Evolutionary conservation across 2,113 vertebrate species (phyloP), one percentile per base, ranked within the genome.

Genomic region (Larimichthys crocea): DNA sequence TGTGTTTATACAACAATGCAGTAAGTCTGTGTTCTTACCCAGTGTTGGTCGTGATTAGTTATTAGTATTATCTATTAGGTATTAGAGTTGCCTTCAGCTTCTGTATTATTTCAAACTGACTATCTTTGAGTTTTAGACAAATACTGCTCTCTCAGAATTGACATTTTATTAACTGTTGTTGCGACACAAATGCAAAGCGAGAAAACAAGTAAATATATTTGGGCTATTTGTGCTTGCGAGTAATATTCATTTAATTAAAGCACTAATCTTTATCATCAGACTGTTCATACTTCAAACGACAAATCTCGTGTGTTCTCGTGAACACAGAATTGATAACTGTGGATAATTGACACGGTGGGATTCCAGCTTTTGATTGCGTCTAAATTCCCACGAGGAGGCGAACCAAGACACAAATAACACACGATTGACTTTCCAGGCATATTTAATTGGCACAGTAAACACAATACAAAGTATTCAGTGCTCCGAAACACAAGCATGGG

Each of bases 371-470:
- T 20, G 1, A 46, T 31, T 55, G 26, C 5, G 22, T 35, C 35
- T 12, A 3, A 62, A 56, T 40, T 46, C 65, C 79, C 44, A 3
- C 1, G 22, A 40, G 40, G 64, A 53, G 16, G 1, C 29, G 69
- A 64, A 89, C 52, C 68, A 80, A 31, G 5, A 79, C 24, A 77
- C 46, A n/a, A 63, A 79, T 19, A 46, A 59, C 15, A 64, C 42
- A n/a, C 3, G 0, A 1, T 24, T 44, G 16, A 74, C 76, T 92
- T 93, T 93, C 80, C 85, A 91, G 91, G 92, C 94, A 93, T 92
- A 86, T 95, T 95, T 96, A 94, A 95, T 96, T 95, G 94, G 95
- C 95, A 95, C 95, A 93, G 86, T 95, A 91, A 95, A 95, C 94
- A 95, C 95, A 93, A 94, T 95, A 95, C 93, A 92, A 95, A 94